These are phyloP conservation scores for Pangasius mekongensis DNA, from an alignment of 2,797 vertebrate species.

Conservation along the genomic window DNA sequence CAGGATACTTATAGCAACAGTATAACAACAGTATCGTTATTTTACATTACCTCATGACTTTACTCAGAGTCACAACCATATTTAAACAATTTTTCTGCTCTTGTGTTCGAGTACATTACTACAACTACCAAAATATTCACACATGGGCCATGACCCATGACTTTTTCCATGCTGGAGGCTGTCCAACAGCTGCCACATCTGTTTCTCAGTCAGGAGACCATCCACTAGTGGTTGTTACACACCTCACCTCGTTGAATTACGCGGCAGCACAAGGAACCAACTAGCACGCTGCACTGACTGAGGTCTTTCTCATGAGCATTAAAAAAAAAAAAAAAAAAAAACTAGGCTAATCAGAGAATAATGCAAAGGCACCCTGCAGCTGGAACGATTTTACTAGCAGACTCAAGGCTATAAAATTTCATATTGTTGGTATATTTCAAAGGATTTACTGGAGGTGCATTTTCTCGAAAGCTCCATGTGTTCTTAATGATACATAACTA, in stretches of 20 bases:
- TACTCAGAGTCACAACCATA: not conserved
- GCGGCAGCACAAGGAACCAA: not conserved
- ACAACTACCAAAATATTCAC: not conserved
- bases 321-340: not conserved
- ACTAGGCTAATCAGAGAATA: conserved; percentile 27
- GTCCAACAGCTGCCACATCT: conserved; percentile 14
- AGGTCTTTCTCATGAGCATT: not conserved
- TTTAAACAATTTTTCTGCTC: not conserved
- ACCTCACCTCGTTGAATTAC: not conserved
- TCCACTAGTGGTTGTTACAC: not conserved
- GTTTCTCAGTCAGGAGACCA: not conserved
- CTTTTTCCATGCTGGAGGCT: conserved; percentile 2
- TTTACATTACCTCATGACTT: not conserved
- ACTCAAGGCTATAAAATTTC: conserved; percentile 19
- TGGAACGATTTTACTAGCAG: conserved; percentile 21
- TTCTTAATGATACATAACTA: conserved; percentile 30
- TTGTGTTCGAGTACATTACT: not conserved
- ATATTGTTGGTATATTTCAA: conserved; percentile 32
- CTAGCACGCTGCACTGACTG: not conserved
- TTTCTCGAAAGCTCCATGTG: conserved; percentile 12
- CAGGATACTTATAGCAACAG: not conserved
- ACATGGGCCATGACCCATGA: not conserved
- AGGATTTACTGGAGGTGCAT: conserved; percentile 20
- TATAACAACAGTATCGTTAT: not conserved
- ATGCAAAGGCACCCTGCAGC: conserved; percentile 29